These are phyloP conservation scores for Nibea coibor DNA, from an alignment of 2,113 vertebrate genomes.

Conservation along the genomic window DNA sequence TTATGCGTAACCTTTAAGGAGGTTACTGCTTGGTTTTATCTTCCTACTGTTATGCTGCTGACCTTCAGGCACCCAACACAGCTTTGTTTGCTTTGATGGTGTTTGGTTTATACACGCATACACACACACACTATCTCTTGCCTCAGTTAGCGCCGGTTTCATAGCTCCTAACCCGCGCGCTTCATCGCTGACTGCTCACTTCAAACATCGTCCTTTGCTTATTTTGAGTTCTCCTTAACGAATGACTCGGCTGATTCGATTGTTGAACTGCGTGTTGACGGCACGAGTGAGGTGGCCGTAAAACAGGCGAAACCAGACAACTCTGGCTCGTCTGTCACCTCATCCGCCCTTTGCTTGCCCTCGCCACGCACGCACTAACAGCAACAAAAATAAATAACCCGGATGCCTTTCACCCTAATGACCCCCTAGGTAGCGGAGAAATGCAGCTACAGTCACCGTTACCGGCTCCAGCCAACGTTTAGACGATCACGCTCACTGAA, in stretches of 20 bases:
- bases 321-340: conserved; percentile 14
- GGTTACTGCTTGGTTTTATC: no score
- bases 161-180: neutral
- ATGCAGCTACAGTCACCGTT: conserved; percentile 45
- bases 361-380: conserved; percentile 1
- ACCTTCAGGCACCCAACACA: neutral
- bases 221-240: neutral
- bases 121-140: no score
- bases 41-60: no score
- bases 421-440: conserved; percentile 40
- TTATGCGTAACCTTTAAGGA: no score
- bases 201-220: neutral
- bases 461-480: conserved; percentile 64
- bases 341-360: neutral
- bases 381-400: conserved; percentile 40
- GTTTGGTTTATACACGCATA: no score
- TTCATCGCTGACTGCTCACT: neutral
- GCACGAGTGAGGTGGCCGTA: no score
- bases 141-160: neutral
- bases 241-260: neutral
- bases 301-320: conserved; percentile 1
- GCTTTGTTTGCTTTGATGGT: neutral
- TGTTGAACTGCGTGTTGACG: no score
- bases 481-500: conserved; percentile 57
- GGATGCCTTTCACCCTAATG: conserved; percentile 45